These are phyloP conservation scores for Nycticebus coucang DNA, from an alignment of 2,113 vertebrate species.

Conservation along the genomic window DNA sequence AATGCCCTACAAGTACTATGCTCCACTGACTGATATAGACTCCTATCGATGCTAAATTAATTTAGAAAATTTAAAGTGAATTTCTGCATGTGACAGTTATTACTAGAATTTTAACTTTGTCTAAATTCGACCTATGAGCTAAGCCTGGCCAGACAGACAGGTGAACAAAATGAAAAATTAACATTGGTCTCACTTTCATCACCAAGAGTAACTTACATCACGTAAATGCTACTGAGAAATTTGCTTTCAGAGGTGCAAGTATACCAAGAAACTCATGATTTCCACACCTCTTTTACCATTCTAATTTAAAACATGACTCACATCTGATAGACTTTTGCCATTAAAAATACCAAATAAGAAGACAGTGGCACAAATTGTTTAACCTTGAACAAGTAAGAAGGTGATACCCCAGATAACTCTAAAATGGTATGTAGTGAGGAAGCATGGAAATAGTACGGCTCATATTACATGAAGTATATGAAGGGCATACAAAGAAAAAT, in stretches of 20 bases:
- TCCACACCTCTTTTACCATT: slow-evolving; percentile 50
- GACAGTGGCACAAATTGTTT: slow-evolving; percentile 54
- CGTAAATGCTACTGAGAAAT: slow-evolving; percentile 54
- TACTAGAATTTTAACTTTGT: slow-evolving; percentile 12
- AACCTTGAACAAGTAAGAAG: slow-evolving; percentile 53
- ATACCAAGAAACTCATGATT: slow-evolving; percentile 58
- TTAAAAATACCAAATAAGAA: slow-evolving; percentile 62
- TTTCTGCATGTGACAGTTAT: slow-evolving; percentile 31
- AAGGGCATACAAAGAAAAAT: slow-evolving; percentile 41
- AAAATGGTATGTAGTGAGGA: slow-evolving; percentile 43
- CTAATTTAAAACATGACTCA: slow-evolving; percentile 40
- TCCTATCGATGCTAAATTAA: slow-evolving; percentile 35
- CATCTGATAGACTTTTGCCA: slow-evolving; percentile 38
- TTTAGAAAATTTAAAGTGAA: slow-evolving; percentile 15
- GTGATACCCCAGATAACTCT: background rate
- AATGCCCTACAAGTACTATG: background rate
- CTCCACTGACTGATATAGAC: background rate
- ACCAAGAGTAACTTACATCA: slow-evolving; percentile 47
- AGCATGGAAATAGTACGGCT: slow-evolving; percentile 23
- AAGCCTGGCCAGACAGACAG: slow-evolving; percentile 14
- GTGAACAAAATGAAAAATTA: slow-evolving; percentile 55
- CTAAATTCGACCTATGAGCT: slow-evolving; percentile 36
- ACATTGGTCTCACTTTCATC: slow-evolving; percentile 50
- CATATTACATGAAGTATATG: background rate
- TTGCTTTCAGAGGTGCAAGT: slow-evolving; percentile 45